Evolutionary conservation across 2,113 vertebrate genomes (phyloP).

Genomic region (Carlito syrichta): DNA sequence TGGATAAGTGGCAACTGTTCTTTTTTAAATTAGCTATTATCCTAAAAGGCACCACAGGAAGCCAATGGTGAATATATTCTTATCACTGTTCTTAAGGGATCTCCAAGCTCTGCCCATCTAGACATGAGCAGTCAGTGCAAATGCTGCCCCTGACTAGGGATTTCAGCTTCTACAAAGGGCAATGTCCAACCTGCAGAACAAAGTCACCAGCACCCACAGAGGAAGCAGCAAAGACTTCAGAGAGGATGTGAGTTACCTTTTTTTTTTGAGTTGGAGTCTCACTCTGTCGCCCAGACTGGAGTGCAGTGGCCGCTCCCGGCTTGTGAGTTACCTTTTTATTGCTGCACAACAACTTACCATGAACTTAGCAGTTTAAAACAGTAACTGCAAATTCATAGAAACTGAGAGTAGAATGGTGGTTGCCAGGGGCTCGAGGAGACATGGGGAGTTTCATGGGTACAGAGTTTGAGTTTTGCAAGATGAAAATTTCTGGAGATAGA

Average conservation of each 20-base stretch:
- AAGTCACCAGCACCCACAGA: fast-evolving
- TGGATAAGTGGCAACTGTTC: not conserved
- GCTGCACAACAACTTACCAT: not conserved
- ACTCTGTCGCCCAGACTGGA: too few relatives aligned
- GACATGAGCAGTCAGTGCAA: fast-evolving
- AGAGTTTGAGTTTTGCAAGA: not conserved
- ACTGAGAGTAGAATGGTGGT: not conserved
- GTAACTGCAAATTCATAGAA: not conserved
- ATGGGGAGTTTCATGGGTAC: not conserved
- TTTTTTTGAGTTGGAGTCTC: too few relatives aligned
- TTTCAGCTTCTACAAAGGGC: not conserved
- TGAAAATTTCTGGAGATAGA: not conserved
- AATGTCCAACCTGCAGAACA: not conserved
- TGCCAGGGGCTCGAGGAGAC: too few relatives aligned
- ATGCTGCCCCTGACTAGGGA: fast-evolving
- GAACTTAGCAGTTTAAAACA: not conserved
- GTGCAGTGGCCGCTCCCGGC: too few relatives aligned
- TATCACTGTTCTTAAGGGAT: not conserved
- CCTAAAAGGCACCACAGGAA: not conserved
- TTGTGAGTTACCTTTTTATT: not conserved
- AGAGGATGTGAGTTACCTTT: too few relatives aligned
- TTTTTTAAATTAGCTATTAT: not conserved
- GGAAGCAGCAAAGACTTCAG: not conserved
- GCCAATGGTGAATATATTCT: not conserved
- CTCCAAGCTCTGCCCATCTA: fast-evolving